Base-by-base conservation (phyloP, 2,888 invertebrate species). In the Ariolimax columbianus region DNA sequence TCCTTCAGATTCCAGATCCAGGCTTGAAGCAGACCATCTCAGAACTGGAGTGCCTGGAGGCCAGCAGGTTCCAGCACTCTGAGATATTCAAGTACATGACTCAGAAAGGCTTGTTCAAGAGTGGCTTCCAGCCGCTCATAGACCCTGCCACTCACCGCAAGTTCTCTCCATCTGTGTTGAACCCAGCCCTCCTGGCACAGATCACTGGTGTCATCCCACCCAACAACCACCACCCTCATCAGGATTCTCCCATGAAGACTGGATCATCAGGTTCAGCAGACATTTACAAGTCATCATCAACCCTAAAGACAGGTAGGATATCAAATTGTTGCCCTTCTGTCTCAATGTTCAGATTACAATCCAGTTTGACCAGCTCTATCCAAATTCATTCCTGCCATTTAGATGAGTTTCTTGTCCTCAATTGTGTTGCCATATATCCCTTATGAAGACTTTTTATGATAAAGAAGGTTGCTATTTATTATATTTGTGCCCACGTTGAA, bases 81-180 rank as follows among this genome's bases (percentile, higher is more conserved):
- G 90, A 91, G 75, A 90, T 93, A 77, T 93, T 91, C 89, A 93
- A 93, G 87, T 93, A 92, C 88, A 92, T 93, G 92, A 91, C 93
- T 86, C 91, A 92, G 83, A 92, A 93, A 82, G 92, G 91, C 19
- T 87, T 92, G 89, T 90, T 91, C 79, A 85, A 86, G 66, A 85
- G 86, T 77, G 88, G 87, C 80, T 88, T 90, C 79, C 83, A 73
- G 55, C 88, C 73, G 78, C 83, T 83, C 87, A 84, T 77, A 85
- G 86, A 81, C 86, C 86, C 83, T 84, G 77, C 85, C 86, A 86
- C 79, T 89, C 86, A 85, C 87, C 77, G 86, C 89, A 86, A 68
- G 30, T 73, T 72, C 73, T 87, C 84, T 36, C 87, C 66, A 82
- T 86, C 68, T 4, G 14, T 81, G 75, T 81, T 85, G 23, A 81